These are phyloP conservation scores for Phymorhynchus buccinoides DNA, from an alignment of 1,140 invertebrate species.

Conservation along the genomic window DNA sequence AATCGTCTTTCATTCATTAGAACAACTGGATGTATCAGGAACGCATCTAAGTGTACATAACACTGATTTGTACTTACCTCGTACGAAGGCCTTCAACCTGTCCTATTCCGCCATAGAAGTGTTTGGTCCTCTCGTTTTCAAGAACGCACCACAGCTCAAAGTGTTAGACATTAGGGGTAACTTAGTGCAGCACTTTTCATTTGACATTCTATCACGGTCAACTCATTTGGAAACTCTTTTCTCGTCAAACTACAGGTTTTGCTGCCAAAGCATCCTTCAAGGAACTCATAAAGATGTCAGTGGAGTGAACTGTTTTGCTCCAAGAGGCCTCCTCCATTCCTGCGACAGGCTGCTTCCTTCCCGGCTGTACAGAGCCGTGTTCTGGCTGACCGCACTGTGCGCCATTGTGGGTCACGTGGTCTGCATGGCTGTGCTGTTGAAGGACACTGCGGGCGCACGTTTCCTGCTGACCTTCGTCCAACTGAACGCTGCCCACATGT, in stretches of 20 bases:
- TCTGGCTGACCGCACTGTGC: conserved; percentile 56
- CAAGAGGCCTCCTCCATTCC: conserved; percentile 50
- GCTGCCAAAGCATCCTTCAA: neutral
- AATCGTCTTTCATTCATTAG: neutral
- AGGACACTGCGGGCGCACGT: no score
- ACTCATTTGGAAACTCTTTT: conserved; percentile 25
- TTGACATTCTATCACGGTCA: neutral
- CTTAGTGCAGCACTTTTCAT: neutral
- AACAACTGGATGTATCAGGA: neutral
- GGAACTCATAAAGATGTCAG: conserved; percentile 35
- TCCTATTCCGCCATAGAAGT: neutral
- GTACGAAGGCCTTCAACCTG: neutral
- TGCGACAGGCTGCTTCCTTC: conserved; percentile 52
- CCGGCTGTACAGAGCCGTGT: neutral
- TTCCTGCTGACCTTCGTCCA: neutral
- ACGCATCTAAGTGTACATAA: neutral
- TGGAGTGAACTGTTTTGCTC: conserved; percentile 49
- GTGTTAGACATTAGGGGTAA: neutral
- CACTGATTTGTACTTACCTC: neutral
- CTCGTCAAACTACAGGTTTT: conserved; percentile 49
- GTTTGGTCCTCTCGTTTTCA: neutral
- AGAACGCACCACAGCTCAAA: neutral
- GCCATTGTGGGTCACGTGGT: conserved; percentile 50
- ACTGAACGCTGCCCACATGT: neutral
- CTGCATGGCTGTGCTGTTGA: neutral